phyloP scores from a whole-genome alignment of 2,888 invertebrate genomes.

The Hemicrepidius hirtus region DNA sequence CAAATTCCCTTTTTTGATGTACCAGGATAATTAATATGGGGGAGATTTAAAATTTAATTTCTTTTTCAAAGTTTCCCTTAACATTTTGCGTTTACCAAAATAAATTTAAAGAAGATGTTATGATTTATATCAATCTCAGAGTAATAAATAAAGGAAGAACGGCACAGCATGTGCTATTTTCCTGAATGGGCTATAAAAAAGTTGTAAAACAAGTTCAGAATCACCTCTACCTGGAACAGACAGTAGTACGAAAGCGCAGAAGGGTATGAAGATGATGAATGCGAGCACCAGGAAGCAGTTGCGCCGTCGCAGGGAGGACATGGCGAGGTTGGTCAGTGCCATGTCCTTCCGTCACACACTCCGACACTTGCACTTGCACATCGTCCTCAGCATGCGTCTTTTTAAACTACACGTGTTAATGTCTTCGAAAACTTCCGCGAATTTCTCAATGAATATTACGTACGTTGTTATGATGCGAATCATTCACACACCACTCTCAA shows the following conservation, averaged over 20 bases:
- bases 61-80: too few species aligned
- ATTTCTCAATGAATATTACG: neutral
- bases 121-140: neutral
- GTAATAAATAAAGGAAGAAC: neutral
- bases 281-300: conserved; percentile 76
- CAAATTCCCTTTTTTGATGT: too few species aligned
- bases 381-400: conserved; percentile 34
- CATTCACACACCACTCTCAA: conserved; percentile 25
- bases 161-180: conserved; percentile 10
- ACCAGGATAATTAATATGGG: too few species aligned
- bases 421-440: conserved; percentile 26
- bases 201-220: conserved; percentile 38
- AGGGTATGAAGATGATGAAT: conserved; percentile 75
- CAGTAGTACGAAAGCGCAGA: conserved; percentile 74
- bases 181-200: conserved; percentile 28
- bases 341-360: conserved; percentile 60
- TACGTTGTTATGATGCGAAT: neutral
- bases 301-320: conserved; percentile 74
- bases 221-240: conserved; percentile 73
- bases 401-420: conserved; percentile 18
- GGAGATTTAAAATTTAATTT: too few species aligned
- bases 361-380: conserved; percentile 48
- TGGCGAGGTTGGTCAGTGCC: conserved; percentile 67
- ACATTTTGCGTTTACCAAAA: too few species aligned
- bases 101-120: neutral